A percentile compares a stretch with the other conserved stretches of the same genome.
Evolutionary conservation across 2,797 vertebrate genomes (phyloP).

Genomic region (Phataginus tricuspis): DNA sequence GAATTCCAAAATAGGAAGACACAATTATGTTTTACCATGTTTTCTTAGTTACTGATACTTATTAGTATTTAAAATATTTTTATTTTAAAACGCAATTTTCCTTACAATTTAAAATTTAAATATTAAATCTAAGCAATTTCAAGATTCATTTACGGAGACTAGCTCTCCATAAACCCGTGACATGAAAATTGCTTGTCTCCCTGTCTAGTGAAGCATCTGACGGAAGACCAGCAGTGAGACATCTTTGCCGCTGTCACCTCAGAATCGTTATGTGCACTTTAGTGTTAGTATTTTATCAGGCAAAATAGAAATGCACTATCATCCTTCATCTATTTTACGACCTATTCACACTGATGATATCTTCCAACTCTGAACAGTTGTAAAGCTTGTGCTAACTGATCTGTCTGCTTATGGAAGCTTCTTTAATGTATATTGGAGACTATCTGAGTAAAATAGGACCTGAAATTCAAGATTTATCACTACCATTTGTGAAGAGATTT

Average conservation of each 20-base stretch:
- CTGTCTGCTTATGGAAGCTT: conserved; percentile 46
- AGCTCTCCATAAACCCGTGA: conserved; percentile 1
- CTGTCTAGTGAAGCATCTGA: neutral
- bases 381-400: conserved; percentile 47
- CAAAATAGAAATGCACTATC: conserved; percentile 44
- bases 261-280: conserved; percentile 49
- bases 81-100: conserved; percentile 61
- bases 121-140: conserved; percentile 57
- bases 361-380: conserved; percentile 54
- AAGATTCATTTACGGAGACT: conserved; percentile 33
- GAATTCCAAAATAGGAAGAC: conserved; percentile 30
- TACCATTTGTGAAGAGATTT: neutral
- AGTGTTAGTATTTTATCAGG: conserved; percentile 65
- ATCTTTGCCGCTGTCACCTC: conserved; percentile 46
- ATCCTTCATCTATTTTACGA: conserved; percentile 60
- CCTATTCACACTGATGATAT: conserved; percentile 51
- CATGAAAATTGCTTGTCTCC: neutral
- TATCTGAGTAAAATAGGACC: neutral
- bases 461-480: neutral
- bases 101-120: conserved; percentile 62
- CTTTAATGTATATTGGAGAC: neutral
- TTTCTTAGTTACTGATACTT: conserved; percentile 37
- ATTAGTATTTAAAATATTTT: conserved; percentile 62
- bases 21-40: conserved; percentile 36
- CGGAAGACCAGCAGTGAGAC: neutral